These are phyloP conservation scores for Parnassius mnemosyne DNA, from an alignment of 2,888 invertebrate genomes.

Conservation along the genomic window DNA sequence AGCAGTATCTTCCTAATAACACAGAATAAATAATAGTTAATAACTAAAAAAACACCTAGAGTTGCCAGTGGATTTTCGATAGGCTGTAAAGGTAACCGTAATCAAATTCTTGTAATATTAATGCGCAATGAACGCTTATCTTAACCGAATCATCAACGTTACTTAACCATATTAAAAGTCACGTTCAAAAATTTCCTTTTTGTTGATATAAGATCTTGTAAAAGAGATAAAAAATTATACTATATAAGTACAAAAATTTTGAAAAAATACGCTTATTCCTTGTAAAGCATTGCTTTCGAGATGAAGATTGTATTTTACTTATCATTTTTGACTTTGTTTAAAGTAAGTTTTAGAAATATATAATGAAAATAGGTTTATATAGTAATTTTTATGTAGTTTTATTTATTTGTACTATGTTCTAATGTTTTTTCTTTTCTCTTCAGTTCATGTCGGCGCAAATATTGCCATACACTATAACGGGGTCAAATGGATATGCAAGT, in stretches of 20 bases:
- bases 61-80: too few species aligned
- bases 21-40: too few species aligned
- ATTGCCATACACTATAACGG: constrained; percentile 30
- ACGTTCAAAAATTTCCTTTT: constrained; percentile 21
- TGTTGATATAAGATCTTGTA: constrained; percentile 15
- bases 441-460: constrained; percentile 43
- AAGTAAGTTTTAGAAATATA: constrained; percentile 10
- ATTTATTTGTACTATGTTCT: too few species aligned
- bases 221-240: constrained; percentile 18
- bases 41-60: too few species aligned
- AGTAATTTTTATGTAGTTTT: too few species aligned
- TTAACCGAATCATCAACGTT: constrained; percentile 5
- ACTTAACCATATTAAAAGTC: constrained; percentile 7
- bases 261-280: constrained; percentile 9
- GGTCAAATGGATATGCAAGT: constrained; percentile 16
- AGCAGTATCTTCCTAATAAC: too few species aligned
- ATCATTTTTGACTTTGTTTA: constrained; percentile 6
- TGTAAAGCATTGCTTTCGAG: constrained; percentile 3
- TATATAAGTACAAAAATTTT: constrained; percentile 23
- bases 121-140: constrained; percentile 12
- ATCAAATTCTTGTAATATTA: too few species aligned
- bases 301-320: constrained; percentile 21
- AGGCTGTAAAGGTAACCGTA: too few species aligned
- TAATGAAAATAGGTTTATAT: too few species aligned
- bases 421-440: constrained; percentile 5